phyloP scores from a whole-genome alignment of 1,140 invertebrate species.

The Bathynomus jamesi region DNA sequence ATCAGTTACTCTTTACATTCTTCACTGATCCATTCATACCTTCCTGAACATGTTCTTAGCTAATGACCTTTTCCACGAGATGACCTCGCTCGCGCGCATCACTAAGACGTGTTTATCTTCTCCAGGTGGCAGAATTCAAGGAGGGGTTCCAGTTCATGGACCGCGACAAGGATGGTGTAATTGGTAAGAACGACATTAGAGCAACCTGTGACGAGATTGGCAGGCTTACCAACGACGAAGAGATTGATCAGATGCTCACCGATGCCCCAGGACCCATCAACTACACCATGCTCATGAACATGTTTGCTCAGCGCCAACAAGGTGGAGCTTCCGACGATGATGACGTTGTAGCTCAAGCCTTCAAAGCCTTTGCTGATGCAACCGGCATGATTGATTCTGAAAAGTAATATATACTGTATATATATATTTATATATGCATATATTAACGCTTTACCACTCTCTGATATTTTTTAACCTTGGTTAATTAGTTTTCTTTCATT shows the following conservation, averaged over 20 bases:
- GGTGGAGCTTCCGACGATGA: constrained; percentile 43
- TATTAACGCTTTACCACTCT: no score
- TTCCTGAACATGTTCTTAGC: no score
- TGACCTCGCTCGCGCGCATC: no score
- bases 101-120: no score
- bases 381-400: constrained; percentile 56
- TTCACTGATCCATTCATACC: no score
- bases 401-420: constrained; percentile 47
- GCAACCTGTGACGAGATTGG: constrained; percentile 92
- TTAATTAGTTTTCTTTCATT: no score
- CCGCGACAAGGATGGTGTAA: constrained; percentile 95
- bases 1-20: no score
- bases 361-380: constrained; percentile 89
- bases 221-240: constrained; percentile 76
- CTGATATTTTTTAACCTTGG: no score
- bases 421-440: background rate
- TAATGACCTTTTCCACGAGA: no score
- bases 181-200: constrained; percentile 90
- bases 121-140: constrained; percentile 89
- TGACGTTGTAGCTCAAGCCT: constrained; percentile 57
- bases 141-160: constrained; percentile 98
- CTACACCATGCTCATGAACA: constrained; percentile 85
- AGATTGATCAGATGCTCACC: constrained; percentile 80
- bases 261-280: constrained; percentile 89
- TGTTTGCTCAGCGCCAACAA: constrained; percentile 75